Percentiles rank a stretch among this genome's conserved stretches.
Evolutionary conservation across 2,888 invertebrate species (phyloP).

Genomic region (Rotaria macrura): DNA sequence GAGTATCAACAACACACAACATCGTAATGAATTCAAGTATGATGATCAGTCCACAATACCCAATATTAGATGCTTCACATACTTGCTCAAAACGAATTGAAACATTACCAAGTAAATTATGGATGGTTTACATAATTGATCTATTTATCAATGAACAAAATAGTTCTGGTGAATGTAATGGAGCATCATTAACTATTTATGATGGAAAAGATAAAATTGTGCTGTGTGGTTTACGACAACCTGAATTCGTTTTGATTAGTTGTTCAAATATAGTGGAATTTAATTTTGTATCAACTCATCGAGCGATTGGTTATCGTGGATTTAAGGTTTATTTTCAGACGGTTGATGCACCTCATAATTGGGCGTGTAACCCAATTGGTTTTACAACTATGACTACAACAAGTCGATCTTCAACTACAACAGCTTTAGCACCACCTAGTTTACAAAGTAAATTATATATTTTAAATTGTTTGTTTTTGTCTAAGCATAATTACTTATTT

Average conservation of each 20-base stretch:
- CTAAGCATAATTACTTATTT: neutral
- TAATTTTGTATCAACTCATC: neutral
- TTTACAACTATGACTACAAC: neutral
- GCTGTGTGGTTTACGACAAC: neutral
- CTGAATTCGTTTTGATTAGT: neutral
- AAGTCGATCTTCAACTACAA: neutral
- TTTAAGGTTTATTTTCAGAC: neutral
- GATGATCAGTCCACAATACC: neutral
- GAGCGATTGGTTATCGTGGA: slow-evolving; percentile 7
- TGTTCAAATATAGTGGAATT: neutral
- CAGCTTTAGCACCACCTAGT: neutral
- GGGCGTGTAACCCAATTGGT: neutral
- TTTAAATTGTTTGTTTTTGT: neutral
- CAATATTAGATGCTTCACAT: neutral
- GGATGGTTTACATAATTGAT: neutral
- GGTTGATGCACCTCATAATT: neutral
- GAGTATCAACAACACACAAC: neutral
- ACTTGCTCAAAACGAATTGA: neutral
- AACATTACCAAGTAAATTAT: neutral
- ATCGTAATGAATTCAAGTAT: neutral
- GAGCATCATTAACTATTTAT: neutral
- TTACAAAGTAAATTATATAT: neutral
- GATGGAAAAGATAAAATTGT: neutral
- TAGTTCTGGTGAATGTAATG: neutral
- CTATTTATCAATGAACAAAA: neutral